Percentiles rank a stretch among this genome's conserved stretches.
These are phyloP conservation scores for Caenorhabditis briggsae DNA, from an alignment of 1,140 invertebrate species.

Conservation along the genomic window DNA sequence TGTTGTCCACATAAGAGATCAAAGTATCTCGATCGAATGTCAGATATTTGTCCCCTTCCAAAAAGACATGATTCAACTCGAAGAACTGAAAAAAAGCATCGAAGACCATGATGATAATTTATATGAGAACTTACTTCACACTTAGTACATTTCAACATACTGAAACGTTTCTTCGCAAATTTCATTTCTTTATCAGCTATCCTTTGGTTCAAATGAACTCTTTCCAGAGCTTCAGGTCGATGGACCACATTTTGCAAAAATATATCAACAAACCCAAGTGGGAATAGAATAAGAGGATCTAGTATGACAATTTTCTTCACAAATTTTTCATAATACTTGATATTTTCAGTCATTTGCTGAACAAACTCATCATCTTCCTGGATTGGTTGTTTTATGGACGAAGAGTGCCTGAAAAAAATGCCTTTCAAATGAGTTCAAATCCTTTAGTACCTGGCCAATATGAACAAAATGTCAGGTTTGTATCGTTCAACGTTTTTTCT, in stretches of 20 bases:
- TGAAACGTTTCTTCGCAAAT: not conserved
- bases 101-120: not conserved
- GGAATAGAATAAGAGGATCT: not conserved
- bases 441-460: not conserved
- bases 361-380: not conserved
- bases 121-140: not conserved
- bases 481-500: not conserved
- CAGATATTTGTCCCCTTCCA: not conserved
- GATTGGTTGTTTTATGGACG: not conserved
- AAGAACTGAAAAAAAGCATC: not conserved
- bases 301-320: not conserved
- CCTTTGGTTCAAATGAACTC: not conserved
- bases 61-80: not conserved
- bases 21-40: not conserved
- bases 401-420: not conserved
- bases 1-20: not conserved
- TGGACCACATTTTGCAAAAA: not conserved
- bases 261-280: not conserved
- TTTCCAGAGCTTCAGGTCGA: not conserved
- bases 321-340: not conserved
- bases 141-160: not conserved
- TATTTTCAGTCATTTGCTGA: not conserved
- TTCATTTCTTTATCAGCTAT: not conserved
- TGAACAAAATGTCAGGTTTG: slow-evolving; percentile 33
- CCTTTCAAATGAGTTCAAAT: not conserved